phyloP scores from a whole-genome alignment of 2,888 invertebrate species.

The Drosophila engyochracea region DNA sequence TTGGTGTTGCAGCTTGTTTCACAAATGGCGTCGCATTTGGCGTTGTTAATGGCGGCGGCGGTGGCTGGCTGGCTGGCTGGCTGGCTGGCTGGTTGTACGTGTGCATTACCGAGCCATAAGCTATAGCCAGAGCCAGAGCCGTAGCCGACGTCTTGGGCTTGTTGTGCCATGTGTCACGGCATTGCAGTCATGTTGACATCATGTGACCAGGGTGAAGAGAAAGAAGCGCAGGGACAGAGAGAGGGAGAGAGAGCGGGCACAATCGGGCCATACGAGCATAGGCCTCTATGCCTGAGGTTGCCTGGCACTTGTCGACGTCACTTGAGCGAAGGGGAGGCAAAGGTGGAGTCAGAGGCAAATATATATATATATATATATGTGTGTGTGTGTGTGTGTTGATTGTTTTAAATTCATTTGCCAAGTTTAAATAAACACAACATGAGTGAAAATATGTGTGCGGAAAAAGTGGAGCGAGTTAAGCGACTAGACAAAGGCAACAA shows the following conservation, averaged over 20 bases:
- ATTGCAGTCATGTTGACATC: conserved; percentile 80
- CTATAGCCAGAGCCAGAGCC: conserved; percentile 18
- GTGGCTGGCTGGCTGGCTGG: neutral
- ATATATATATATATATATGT: neutral
- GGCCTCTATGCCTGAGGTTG: conserved; percentile 55
- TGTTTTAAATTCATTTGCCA: conserved; percentile 84
- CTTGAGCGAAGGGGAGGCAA: conserved; percentile 1
- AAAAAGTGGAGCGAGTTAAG: conserved; percentile 76
- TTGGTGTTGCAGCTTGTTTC: conserved; percentile 70
- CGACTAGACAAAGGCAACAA: conserved; percentile 66
- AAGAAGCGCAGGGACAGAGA: neutral
- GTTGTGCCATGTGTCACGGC: conserved; percentile 81
- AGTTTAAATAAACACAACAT: conserved; percentile 78
- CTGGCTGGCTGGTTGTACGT: conserved; percentile 44
- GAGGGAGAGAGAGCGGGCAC: conserved; percentile 2
- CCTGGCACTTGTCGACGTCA: conserved; percentile 69
- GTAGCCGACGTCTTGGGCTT: conserved; percentile 73
- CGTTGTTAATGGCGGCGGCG: conserved; percentile 77
- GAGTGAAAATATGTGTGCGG: conserved; percentile 68
- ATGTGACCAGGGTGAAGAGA: conserved; percentile 54
- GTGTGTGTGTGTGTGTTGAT: conserved; percentile 78
- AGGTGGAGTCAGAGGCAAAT: conserved; percentile 9
- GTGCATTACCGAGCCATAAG: conserved; percentile 60
- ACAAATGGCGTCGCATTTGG: conserved; percentile 81
- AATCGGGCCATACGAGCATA: conserved; percentile 28